phyloP scores from a whole-genome alignment of 2,113 vertebrate genomes.

The Brachyhypopomus gauderio region DNA sequence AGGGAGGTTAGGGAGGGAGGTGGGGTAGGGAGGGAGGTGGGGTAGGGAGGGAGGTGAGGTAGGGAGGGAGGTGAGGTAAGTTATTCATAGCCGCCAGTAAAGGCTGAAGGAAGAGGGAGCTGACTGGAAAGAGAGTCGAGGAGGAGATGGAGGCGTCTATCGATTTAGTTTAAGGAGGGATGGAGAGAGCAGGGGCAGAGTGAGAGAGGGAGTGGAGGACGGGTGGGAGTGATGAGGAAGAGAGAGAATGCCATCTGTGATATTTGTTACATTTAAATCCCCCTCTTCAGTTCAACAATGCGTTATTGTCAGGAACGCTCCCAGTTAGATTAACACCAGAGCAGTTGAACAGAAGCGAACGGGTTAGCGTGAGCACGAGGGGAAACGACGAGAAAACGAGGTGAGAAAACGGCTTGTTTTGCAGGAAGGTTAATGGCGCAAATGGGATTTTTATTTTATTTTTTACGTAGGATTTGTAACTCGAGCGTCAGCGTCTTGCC shows the following conservation, averaged over 20 bases:
- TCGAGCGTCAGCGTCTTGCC: no score
- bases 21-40: background rate
- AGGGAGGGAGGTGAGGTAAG: background rate
- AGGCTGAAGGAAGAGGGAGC: background rate
- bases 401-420: no score
- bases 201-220: background rate
- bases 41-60: background rate
- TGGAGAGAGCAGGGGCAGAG: no score
- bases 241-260: slow-evolving; percentile 1
- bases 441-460: no score
- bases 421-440: no score
- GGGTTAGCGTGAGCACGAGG: no score
- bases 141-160: slow-evolving; percentile 30
- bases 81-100: slow-evolving; percentile 29
- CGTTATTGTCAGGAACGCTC: no score
- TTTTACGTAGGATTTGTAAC: no score
- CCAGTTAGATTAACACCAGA: no score
- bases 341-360: no score
- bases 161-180: slow-evolving; percentile 29
- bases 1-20: background rate
- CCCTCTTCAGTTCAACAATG: background rate
- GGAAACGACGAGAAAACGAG: no score
- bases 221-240: background rate
- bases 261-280: background rate
- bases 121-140: background rate